These are phyloP conservation scores for Phoenoteleia sp. DNA, from an alignment of 2,888 invertebrate genomes.

Conservation along the genomic window DNA sequence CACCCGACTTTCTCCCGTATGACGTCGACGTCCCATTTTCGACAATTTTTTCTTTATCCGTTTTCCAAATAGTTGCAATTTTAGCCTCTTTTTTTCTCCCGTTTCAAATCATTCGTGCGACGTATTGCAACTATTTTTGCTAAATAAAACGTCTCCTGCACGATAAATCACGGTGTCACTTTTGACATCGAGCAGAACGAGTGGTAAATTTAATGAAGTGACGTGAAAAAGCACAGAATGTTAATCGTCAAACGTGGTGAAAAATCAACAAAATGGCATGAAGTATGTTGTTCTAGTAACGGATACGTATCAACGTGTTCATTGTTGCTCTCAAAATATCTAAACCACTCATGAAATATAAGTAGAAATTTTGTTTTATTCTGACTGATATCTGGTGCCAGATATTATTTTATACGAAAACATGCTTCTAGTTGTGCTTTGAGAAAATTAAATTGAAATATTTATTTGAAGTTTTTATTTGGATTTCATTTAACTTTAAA, in stretches of 20 bases:
- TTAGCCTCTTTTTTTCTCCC: neutral
- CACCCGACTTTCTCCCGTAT: constrained; percentile 73
- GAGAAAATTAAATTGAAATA: too few species aligned
- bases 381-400: neutral
- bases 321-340: constrained; percentile 76
- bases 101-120: neutral
- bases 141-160: constrained; percentile 9
- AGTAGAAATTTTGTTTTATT: too few species aligned
- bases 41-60: constrained; percentile 50
- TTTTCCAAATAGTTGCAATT: constrained; percentile 13
- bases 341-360: constrained; percentile 3
- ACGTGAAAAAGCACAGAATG: constrained; percentile 34
- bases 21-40: constrained; percentile 61
- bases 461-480: too few species aligned
- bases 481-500: too few species aligned
- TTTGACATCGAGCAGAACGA: constrained; percentile 13
- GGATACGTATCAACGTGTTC: constrained; percentile 82
- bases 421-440: too few species aligned
- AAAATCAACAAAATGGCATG: constrained; percentile 48
- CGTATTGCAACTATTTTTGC: neutral
- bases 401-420: too few species aligned
- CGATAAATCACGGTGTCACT: neutral
- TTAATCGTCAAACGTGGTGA: constrained; percentile 40
- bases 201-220: constrained; percentile 34
- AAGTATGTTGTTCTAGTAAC: constrained; percentile 80